Conservation (phyloP, 2,888 invertebrate species). For the Scaptomyza tumidula region DNA sequence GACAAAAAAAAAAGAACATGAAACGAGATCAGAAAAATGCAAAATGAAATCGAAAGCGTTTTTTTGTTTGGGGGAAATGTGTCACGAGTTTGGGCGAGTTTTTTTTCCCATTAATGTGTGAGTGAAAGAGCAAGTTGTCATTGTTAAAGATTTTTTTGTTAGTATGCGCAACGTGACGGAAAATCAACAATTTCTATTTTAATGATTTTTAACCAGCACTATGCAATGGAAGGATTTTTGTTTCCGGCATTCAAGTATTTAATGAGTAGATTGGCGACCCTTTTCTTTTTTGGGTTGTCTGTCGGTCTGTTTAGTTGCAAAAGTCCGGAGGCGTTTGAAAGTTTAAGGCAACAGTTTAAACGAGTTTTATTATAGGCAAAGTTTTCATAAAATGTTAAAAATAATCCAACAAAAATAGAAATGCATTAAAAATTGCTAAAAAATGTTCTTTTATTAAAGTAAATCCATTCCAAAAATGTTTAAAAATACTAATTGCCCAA, state of each 20-base stretch:
- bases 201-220: constrained; percentile 59
- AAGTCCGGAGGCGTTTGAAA: background rate
- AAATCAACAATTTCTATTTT: constrained; percentile 80
- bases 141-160: constrained; percentile 44
- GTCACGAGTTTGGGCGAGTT: constrained; percentile 38
- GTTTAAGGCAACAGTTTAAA: background rate
- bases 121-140: constrained; percentile 14
- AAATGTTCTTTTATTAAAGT: too few relatives aligned
- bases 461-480: background rate
- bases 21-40: constrained; percentile 58
- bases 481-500: background rate
- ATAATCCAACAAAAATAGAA: too few relatives aligned
- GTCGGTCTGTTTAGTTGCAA: background rate
- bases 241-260: constrained; percentile 7
- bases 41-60: constrained; percentile 74
- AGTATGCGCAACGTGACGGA: constrained; percentile 79
- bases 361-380: background rate
- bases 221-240: background rate
- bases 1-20: constrained; percentile 25
- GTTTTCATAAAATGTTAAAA: background rate
- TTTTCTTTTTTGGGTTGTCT: background rate
- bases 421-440: too few relatives aligned
- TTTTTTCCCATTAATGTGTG: constrained; percentile 52
- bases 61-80: constrained; percentile 51
- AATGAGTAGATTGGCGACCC: constrained; percentile 13